A percentile compares a stretch with the other conserved stretches of the same genome.
phyloP scores from a whole-genome alignment of 2,797 vertebrate genomes.

The Scolopax rusticola region DNA sequence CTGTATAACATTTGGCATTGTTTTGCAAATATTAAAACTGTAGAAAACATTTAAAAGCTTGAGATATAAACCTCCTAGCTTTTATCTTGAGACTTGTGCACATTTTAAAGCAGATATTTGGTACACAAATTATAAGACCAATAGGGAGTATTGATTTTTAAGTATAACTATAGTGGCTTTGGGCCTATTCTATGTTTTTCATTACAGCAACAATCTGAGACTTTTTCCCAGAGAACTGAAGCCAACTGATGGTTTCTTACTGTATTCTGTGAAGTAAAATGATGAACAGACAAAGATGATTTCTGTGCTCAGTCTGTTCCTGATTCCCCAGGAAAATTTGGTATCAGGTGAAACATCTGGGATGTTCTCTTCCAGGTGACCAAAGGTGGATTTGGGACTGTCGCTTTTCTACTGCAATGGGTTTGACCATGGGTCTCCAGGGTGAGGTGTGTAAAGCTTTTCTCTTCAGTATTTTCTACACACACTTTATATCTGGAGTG shows the following conservation, averaged over 20 bases:
- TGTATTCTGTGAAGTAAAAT: constrained; percentile 2
- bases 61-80: not conserved
- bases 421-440: not conserved
- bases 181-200: constrained; percentile 56
- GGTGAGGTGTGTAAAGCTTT: not conserved
- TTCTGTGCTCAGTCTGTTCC: constrained; percentile 5
- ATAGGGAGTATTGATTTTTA: constrained; percentile 67
- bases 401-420: not conserved
- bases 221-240: constrained; percentile 41
- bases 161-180: constrained; percentile 45
- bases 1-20: not conserved
- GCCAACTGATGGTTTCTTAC: constrained; percentile 20
- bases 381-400: not conserved
- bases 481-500: not conserved
- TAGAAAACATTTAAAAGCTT: not conserved
- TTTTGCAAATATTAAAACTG: not conserved
- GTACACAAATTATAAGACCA: constrained; percentile 54
- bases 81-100: constrained; percentile 19
- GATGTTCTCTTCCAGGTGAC: not conserved
- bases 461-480: not conserved
- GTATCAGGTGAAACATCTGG: not conserved
- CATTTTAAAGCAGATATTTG: constrained; percentile 41
- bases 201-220: constrained; percentile 29
- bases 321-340: constrained; percentile 35
- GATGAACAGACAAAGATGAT: not conserved